phyloP scores from a whole-genome alignment of 2,797 vertebrate species.

The Rousettus madagascariensis region DNA sequence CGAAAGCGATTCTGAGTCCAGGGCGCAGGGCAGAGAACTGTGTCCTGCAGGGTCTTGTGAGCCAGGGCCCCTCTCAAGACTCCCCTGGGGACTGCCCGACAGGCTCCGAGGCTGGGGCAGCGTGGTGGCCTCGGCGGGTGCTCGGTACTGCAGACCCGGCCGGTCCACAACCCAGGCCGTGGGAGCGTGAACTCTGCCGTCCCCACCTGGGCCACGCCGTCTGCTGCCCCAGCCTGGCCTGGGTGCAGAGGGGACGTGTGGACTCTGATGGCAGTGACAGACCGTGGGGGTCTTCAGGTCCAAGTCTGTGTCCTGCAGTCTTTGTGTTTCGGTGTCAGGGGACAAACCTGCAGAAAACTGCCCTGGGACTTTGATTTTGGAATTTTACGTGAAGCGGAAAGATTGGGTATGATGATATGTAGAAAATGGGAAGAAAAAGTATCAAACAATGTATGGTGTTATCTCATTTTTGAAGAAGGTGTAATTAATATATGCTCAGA shows the following conservation, averaged over 20 bases:
- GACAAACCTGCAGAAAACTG: not conserved
- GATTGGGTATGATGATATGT: not conserved
- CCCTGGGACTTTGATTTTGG: not conserved
- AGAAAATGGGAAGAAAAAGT: not conserved
- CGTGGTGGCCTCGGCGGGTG: not conserved
- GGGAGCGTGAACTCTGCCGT: not conserved
- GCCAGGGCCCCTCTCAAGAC: not conserved
- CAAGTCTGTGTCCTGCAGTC: not conserved
- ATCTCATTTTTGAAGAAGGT: not conserved
- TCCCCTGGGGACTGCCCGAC: not conserved
- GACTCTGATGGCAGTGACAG: no score
- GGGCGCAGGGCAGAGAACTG: not conserved
- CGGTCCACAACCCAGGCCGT: not conserved
- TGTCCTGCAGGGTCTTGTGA: not conserved
- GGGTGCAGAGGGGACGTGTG: not conserved
- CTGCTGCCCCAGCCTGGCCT: not conserved
- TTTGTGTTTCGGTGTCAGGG: not conserved
- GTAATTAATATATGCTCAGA: not conserved
- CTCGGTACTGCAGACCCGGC: not conserved
- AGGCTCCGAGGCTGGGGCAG: not conserved
- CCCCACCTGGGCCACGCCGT: fast-evolving
- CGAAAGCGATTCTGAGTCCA: not conserved
- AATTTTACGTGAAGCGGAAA: not conserved
- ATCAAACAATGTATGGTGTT: not conserved
- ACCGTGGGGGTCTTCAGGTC: not conserved